These are phyloP conservation scores for Zeus faber DNA, from an alignment of 2,113 vertebrate genomes.

Conservation along the genomic window DNA sequence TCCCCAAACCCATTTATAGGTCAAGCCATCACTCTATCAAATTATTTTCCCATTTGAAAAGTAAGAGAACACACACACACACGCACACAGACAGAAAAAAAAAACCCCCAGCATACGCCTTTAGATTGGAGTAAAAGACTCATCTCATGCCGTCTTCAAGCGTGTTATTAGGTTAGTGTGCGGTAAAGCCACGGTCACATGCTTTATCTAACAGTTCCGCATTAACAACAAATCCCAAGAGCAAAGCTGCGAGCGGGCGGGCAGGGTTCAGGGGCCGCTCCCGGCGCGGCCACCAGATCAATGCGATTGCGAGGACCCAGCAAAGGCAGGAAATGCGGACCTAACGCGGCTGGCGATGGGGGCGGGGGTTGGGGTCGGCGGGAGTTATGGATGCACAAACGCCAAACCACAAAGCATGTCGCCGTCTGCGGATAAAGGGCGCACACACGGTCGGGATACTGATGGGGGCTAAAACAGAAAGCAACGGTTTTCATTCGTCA, in stretches of 20 bases:
- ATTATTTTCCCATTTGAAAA: too few relatives aligned
- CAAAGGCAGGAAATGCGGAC: slow-evolving; percentile 13
- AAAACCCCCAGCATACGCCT: not conserved
- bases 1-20: not conserved
- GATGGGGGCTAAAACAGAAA: too few relatives aligned
- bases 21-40: not conserved
- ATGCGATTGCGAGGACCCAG: too few relatives aligned
- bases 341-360: not conserved
- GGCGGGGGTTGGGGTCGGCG: not conserved
- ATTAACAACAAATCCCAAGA: not conserved
- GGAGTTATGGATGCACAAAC: too few relatives aligned
- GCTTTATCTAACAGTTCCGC: not conserved
- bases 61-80: too few relatives aligned
- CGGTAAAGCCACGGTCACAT: not conserved
- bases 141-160: not conserved
- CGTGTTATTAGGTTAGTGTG: not conserved
- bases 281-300: not conserved
- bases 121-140: not conserved
- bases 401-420: too few relatives aligned
- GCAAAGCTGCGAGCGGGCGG: not conserved
- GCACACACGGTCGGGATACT: too few relatives aligned
- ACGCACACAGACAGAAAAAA: not conserved
- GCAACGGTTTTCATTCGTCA: too few relatives aligned
- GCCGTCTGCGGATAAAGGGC: too few relatives aligned
- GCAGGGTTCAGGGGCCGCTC: not conserved